phyloP scores from a whole-genome alignment of 2,797 vertebrate genomes.

The Macrochelys suwanniensis region DNA sequence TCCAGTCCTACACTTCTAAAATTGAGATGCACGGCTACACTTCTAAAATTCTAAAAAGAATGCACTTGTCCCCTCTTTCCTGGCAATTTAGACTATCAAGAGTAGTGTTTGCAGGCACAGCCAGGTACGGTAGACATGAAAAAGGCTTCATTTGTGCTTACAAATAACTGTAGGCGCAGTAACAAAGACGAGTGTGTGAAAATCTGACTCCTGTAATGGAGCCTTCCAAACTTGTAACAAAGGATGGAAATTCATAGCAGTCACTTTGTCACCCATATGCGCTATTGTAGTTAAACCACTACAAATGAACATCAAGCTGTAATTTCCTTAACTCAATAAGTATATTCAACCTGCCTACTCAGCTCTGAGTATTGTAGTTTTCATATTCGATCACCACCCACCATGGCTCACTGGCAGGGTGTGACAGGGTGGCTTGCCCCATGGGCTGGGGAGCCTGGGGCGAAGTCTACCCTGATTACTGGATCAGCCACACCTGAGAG shows the following conservation, averaged over 20 bases:
- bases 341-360: background rate
- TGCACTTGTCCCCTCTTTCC: background rate
- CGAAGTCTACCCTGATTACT: background rate
- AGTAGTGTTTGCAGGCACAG: background rate
- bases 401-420: background rate
- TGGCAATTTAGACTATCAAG: rapidly evolving
- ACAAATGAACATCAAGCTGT: background rate
- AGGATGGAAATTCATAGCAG: rapidly evolving
- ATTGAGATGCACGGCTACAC: too few relatives aligned
- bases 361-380: background rate
- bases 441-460: background rate
- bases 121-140: background rate
- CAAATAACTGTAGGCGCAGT: background rate
- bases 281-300: rapidly evolving
- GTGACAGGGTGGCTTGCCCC: background rate
- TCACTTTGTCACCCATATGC: rapidly evolving
- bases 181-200: background rate
- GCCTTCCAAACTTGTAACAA: background rate
- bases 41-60: background rate
- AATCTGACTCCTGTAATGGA: background rate
- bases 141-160: background rate
- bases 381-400: background rate
- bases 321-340: background rate
- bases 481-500: background rate
- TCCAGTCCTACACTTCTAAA: too few relatives aligned